phyloP scores from a whole-genome alignment of 2,113 vertebrate species.

The Bombycilla garrulus region DNA sequence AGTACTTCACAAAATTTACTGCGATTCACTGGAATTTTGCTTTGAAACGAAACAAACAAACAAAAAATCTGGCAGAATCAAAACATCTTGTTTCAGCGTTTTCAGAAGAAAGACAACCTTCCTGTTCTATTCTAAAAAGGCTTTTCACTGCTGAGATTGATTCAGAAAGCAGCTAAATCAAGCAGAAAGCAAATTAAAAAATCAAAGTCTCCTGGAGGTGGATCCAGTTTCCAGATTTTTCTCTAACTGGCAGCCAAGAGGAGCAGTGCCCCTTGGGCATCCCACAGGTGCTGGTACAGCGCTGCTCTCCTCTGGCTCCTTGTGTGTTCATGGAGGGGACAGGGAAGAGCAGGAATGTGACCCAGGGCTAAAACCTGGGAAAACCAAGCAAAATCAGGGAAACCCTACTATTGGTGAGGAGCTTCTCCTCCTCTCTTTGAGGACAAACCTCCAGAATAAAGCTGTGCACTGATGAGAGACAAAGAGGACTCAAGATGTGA shows the following conservation, averaged over 20 bases:
- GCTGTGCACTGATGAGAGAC: background rate
- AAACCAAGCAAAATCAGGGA: background rate
- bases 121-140: slow-evolving; percentile 15
- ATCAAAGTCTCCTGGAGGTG: background rate
- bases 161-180: slow-evolving; percentile 41
- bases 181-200: slow-evolving; percentile 9
- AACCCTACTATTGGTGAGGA: rapidly evolving
- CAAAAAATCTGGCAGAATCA: slow-evolving; percentile 8
- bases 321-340: background rate
- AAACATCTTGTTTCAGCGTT: background rate
- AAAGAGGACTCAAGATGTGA: background rate
- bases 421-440: background rate
- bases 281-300: background rate
- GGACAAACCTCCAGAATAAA: background rate
- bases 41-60: slow-evolving; percentile 13
- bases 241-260: background rate
- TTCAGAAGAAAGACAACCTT: slow-evolving; percentile 22
- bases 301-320: background rate
- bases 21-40: background rate
- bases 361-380: background rate
- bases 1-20: background rate
- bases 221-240: background rate
- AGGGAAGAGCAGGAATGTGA: background rate
- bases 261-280: background rate
- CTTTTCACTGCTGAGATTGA: slow-evolving; percentile 26